A percentile compares a stretch with the other conserved stretches of the same genome.
phyloP scores from a whole-genome alignment of 2,797 vertebrate species.

The Smutsia temminckii region DNA sequence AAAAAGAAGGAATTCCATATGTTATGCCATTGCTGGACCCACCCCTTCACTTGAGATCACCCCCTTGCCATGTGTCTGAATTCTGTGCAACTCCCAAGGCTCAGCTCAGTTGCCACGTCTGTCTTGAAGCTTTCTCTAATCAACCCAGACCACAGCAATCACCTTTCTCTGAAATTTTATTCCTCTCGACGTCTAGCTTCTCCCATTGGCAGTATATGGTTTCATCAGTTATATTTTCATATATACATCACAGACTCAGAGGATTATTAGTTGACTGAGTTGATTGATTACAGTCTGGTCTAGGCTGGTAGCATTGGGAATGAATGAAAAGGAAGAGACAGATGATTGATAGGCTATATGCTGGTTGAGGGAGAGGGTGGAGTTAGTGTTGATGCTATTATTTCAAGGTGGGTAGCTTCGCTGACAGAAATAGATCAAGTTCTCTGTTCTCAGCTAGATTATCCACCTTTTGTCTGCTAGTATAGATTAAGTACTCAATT shows the following conservation, averaged over 20 bases:
- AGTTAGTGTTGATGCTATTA: slow-evolving; percentile 38
- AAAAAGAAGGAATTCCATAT: background rate
- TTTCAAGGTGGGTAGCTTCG: slow-evolving; percentile 53
- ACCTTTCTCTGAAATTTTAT: background rate
- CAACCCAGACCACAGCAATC: background rate
- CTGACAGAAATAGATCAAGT: slow-evolving; percentile 46
- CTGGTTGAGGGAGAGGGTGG: slow-evolving; percentile 15
- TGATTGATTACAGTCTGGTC: slow-evolving; percentile 26
- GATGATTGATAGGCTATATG: background rate
- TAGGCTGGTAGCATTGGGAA: slow-evolving; percentile 3
- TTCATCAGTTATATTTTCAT: slow-evolving; percentile 46
- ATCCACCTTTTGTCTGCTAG: slow-evolving; percentile 16
- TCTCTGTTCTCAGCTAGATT: slow-evolving; percentile 6
- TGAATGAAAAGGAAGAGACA: slow-evolving; percentile 48
- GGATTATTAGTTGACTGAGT: slow-evolving; percentile 47
- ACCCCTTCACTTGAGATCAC: background rate
- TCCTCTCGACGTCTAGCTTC: background rate
- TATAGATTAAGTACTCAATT: slow-evolving; percentile 30
- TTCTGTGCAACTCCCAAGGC: background rate
- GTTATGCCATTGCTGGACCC: background rate
- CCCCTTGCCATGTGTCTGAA: background rate
- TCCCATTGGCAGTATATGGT: background rate
- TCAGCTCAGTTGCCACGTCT: background rate
- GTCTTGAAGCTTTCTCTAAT: slow-evolving; percentile 4
- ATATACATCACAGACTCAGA: slow-evolving; percentile 27